Base-by-base conservation (phyloP, 2,888 invertebrate genomes). In the Ophioninae sp. region DNA sequence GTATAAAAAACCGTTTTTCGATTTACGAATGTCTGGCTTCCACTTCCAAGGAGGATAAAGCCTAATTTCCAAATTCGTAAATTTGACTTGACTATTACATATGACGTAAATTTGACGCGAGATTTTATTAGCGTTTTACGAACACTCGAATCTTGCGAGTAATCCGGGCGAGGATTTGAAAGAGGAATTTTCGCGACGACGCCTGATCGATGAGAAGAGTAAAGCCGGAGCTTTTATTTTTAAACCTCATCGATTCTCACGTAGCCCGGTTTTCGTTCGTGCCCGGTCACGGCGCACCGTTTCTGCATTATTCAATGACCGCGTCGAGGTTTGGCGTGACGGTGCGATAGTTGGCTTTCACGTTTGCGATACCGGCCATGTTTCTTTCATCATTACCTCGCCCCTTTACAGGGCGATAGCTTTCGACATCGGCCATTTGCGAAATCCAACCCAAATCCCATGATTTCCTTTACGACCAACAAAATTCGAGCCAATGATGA, bases 171-270 rank as follows among this genome's bases (percentile, higher is more conserved):
- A 62, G 21, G 7, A 37, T 17, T 10, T 8, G 8, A 20, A 20
- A 10, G 77, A 50, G 23, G 59, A 62, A 72, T 44, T 23, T 17
- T 67, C 59, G 67, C 57, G 61, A n/a, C 23, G 41, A 57, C 56
- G 50, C 20, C 17, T 41, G 80, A 39, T 73, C 83, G 83, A 83
- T 65, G 57, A 69, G 13, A 13, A 44, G 44, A 44, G 44, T 10
- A 44, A 44, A 13, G 13, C 44, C 3, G 65, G n/a, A n/a, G 56
- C 57, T n/a, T 74, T 80, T 83, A 83, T 83, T 83, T 83, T 83
- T 80, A 77, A 77, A 39, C 74, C 56, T 62, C 57, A 80, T 83
- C 74, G 83, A 83, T 80, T 75, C 21, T 77, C 68, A 21, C 70
- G 50, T 82, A 61, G 62, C 70, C 44, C 8, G 44, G 75, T 76